Evolutionary conservation across 2,888 invertebrate species (phyloP).

Genomic region (Margaritifera margaritifera): DNA sequence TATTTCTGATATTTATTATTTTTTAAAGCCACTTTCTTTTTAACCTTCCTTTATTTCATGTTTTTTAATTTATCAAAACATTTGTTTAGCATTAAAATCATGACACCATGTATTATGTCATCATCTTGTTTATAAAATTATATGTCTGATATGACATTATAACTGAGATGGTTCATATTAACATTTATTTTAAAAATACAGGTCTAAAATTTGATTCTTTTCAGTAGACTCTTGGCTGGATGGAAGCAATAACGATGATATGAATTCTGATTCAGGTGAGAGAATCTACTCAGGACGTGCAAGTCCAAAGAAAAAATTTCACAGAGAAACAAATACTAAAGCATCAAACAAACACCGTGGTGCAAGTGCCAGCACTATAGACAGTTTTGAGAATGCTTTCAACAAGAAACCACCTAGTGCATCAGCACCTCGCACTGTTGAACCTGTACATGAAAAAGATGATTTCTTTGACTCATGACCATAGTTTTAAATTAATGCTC

Average conservation of each 20-base stretch:
- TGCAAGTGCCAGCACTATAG: constrained; percentile 58
- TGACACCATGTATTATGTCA: too few species aligned
- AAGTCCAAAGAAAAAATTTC: constrained; percentile 41
- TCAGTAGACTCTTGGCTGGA: constrained; percentile 61
- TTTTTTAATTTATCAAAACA: too few species aligned
- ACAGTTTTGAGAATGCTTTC: constrained; percentile 63
- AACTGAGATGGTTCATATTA: too few species aligned
- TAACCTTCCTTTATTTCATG: too few species aligned
- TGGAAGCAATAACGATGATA: constrained; percentile 40
- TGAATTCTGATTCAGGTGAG: constrained; percentile 38
- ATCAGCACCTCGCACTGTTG: constrained; percentile 11
- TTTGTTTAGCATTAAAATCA: too few species aligned
- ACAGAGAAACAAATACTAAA: constrained; percentile 7
- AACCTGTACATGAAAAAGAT: constrained; percentile 36
- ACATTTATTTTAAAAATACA: too few species aligned
- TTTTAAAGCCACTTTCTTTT: too few species aligned
- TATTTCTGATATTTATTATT: too few species aligned
- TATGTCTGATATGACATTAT: too few species aligned
- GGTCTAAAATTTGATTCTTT: constrained; percentile 7
- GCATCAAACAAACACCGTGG: constrained; percentile 22
- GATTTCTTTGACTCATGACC: constrained; percentile 62
- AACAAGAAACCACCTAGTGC: constrained; percentile 37
- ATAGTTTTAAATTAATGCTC: background rate
- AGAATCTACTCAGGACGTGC: constrained; percentile 41
- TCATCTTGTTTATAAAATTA: too few species aligned